Percentiles rank a stretch among this genome's conserved stretches.
phyloP scores from a whole-genome alignment of 2,113 vertebrate species.

The Rutilus rutilus region DNA sequence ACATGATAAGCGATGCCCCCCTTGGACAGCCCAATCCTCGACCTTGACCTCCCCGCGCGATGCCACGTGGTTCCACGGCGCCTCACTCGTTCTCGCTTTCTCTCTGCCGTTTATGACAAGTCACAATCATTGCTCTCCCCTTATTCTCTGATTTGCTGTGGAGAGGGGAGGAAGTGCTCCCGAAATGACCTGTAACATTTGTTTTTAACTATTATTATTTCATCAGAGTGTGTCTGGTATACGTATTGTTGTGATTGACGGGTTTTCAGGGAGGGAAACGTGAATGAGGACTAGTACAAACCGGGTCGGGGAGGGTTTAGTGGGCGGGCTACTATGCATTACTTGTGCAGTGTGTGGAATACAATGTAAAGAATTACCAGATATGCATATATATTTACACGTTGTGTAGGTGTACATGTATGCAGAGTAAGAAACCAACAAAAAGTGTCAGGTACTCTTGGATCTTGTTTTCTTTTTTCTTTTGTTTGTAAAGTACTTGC shows the following conservation, averaged over 20 bases:
- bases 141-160: constrained; percentile 64
- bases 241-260: constrained; percentile 87
- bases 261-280: constrained; percentile 67
- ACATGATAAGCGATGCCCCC: constrained; percentile 84
- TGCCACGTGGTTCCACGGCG: constrained; percentile 35
- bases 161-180: constrained; percentile 68
- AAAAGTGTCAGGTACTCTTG: constrained; percentile 96
- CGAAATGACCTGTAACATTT: constrained; percentile 65
- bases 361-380: constrained; percentile 70
- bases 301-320: constrained; percentile 62
- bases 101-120: constrained; percentile 40
- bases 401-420: constrained; percentile 72
- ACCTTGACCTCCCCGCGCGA: constrained; percentile 61
- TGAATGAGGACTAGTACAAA: constrained; percentile 44
- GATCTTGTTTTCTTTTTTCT: constrained; percentile 17
- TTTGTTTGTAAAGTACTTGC: constrained; percentile 96
- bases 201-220: constrained; percentile 68
- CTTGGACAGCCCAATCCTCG: constrained; percentile 51
- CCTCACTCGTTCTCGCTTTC: constrained; percentile 25
- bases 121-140: constrained; percentile 53
- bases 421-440: constrained; percentile 73
- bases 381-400: constrained; percentile 77
- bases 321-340: constrained; percentile 91
- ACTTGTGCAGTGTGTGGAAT: constrained; percentile 91
- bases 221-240: constrained; percentile 89